Base-by-base conservation (phyloP, 2,888 invertebrate species). In the Candidula unifasciata region DNA sequence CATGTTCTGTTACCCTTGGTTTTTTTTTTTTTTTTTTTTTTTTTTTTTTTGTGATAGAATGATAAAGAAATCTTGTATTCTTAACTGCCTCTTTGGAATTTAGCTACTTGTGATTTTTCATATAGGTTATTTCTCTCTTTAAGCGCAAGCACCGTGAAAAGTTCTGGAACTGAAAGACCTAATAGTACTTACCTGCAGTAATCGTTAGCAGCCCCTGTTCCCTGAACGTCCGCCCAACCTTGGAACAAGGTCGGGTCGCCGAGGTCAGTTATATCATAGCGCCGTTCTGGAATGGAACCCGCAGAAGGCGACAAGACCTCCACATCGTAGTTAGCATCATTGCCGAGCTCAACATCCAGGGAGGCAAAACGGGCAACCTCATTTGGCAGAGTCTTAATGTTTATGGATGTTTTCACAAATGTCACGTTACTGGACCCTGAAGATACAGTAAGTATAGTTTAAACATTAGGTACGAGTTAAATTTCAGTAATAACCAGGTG, bases 201-300 rank as follows among this genome's bases (percentile, higher is more conserved):
- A 77, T 90, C 90, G 73, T 89, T 89, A n/a, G 88, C 88, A 33
- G 89, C 87, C 2, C 90, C 90, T 16, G 84, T 86, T 0, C 90
- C 90, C 74, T 90, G 90, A 0, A 90, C 88, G 74, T 90, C 90
- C 0, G 87, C 89, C 90, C 90, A 90, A 33, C 90, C 90, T 13
- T 86, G 87, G 80, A 89, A 90, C 21, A 85, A 86, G 24, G 77
- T n/a, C 0, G 88, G 82, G 60, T 89, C 86, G 5, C 89, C 89
- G n/a, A 87, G 83, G 37, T 89, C 89, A 52, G 86, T 80, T 44
- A 89, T 86, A 85, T 89, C 89, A 79, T 88, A 89, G 10, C 88
- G 88, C n/a, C 89, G 82, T n/a, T 74, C 83, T 5, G 85, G 87
- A 44, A 86, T 78, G 27, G 85, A 79, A 80, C 76, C 80, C 71